A percentile compares a stretch with the other conserved stretches of the same genome.
Evolutionary conservation across 2,797 vertebrate genomes (phyloP).

Genomic region (Gymnopithys bicolor): DNA sequence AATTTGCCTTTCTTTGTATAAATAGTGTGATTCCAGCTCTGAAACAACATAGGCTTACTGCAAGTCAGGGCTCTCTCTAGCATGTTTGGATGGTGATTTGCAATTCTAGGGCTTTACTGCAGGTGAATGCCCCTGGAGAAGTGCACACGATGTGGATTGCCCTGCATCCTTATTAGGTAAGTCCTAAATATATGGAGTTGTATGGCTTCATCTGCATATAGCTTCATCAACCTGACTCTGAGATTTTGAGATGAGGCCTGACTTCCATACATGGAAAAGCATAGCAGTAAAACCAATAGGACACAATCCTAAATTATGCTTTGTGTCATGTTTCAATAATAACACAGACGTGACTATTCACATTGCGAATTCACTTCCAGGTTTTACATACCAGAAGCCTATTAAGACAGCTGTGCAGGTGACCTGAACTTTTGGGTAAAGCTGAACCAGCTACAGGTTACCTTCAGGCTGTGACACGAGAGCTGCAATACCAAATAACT

Average conservation of each 20-base stretch:
- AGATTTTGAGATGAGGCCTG: background rate
- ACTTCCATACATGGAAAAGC: background rate
- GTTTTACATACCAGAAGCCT: background rate
- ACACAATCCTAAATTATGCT: background rate
- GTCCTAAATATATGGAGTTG: background rate
- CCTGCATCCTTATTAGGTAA: background rate
- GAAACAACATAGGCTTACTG: background rate
- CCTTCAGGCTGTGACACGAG: background rate
- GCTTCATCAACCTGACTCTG: background rate
- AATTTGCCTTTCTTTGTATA: background rate
- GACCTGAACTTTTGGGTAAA: background rate
- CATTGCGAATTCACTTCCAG: background rate
- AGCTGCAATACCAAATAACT: background rate
- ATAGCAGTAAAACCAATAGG: background rate
- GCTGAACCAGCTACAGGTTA: background rate
- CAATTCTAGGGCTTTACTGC: background rate
- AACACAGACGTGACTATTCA: background rate
- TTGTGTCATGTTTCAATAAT: background rate
- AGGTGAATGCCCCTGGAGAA: background rate
- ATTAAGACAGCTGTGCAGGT: background rate
- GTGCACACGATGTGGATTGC: fast-evolving
- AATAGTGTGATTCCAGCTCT: background rate
- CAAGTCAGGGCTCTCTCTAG: background rate
- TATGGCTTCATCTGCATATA: background rate
- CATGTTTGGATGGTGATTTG: background rate